Conservation (phyloP, 2,797 vertebrate species). For the Spea hammondii region DNA sequence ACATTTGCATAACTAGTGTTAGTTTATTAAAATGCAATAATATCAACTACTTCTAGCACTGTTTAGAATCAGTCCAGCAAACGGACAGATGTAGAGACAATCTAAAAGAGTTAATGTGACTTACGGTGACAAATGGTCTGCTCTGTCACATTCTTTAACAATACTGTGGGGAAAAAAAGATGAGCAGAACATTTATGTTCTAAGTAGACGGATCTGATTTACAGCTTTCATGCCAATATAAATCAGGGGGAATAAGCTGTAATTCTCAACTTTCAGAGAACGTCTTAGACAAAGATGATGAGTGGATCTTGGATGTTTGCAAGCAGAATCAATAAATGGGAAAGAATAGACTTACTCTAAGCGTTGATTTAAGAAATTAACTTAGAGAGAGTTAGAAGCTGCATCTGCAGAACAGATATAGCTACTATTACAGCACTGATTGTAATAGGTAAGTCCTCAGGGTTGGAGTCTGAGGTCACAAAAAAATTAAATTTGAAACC, state of each 20-base stretch:
- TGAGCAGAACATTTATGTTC: conserved; percentile 31
- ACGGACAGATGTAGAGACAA: no score
- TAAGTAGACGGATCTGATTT: conserved; percentile 25
- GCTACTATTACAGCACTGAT: background rate
- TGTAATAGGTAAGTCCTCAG: background rate
- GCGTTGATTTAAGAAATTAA: conserved; percentile 20
- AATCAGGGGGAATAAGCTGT: conserved; percentile 21
- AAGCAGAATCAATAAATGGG: conserved; percentile 30
- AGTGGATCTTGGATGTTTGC: conserved; percentile 20
- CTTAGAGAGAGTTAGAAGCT: background rate
- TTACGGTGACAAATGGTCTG: background rate
- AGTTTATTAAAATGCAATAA: background rate
- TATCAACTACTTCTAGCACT: background rate
- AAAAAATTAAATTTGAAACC: background rate
- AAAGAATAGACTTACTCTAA: conserved; percentile 25
- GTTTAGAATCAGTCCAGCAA: background rate
- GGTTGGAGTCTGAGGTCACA: background rate
- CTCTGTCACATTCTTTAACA: conserved; percentile 8
- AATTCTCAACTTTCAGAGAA: conserved; percentile 29
- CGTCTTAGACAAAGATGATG: conserved; percentile 30
- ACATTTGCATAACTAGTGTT: background rate
- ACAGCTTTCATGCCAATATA: conserved; percentile 21
- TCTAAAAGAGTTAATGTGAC: background rate
- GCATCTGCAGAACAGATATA: background rate
- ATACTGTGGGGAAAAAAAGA: conserved; percentile 19